phyloP scores from a whole-genome alignment of 2,797 vertebrate species.

The Premnoplex brunnescens region DNA sequence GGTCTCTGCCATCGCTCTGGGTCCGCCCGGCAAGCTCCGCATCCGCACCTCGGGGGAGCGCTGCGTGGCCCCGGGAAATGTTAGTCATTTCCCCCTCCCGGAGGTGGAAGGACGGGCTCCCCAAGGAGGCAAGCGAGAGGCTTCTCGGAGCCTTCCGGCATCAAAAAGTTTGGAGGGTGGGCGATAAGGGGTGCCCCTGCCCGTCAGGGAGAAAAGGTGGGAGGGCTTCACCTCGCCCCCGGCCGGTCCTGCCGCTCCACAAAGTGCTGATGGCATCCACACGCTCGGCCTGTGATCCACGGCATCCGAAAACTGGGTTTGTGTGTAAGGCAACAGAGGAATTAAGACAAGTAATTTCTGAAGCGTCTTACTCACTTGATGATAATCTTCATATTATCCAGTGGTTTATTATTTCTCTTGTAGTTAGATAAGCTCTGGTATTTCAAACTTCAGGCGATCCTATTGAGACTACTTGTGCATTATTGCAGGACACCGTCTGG shows the following conservation, averaged over 20 bases:
- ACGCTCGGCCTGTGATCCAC: accelerated
- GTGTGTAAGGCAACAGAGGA: not conserved
- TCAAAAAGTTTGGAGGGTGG: not conserved
- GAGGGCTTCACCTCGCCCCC: not conserved
- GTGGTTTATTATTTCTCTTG: not conserved
- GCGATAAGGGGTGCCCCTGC: not conserved
- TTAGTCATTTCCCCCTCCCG: too few species aligned
- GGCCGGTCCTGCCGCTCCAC: not conserved
- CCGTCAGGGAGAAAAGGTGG: too few species aligned
- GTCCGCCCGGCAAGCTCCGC: not conserved
- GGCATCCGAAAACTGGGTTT: not conserved
- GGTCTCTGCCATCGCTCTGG: too few species aligned
- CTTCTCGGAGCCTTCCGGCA: not conserved
- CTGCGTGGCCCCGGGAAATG: not conserved
- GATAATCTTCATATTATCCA: not conserved
- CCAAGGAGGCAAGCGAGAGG: accelerated
- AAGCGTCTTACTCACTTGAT: not conserved
- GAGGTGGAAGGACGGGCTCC: not conserved
- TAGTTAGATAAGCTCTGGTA: not conserved
- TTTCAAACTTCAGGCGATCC: not conserved
- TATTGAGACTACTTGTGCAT: not conserved
- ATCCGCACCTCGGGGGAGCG: not conserved
- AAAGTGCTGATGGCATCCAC: accelerated
- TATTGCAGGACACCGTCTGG: not conserved
- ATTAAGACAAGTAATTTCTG: not conserved